Conservation (phyloP, 2,797 vertebrate genomes). For the Etheostoma nigrum region DNA sequence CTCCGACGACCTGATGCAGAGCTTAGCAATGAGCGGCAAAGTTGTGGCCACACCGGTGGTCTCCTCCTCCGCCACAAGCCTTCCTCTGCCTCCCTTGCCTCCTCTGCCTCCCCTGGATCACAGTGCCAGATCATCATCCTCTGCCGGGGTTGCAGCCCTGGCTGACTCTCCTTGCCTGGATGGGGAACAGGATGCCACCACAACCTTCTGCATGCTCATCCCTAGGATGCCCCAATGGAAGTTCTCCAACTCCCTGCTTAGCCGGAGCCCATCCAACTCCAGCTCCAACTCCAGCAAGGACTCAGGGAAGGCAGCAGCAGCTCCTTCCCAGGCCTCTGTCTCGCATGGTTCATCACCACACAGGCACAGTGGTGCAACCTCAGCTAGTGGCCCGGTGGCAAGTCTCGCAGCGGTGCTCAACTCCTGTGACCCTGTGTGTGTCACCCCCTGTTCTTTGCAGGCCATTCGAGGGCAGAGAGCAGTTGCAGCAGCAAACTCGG, state of each 20-base stretch:
- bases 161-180: constrained; percentile 87
- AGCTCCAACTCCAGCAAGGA: constrained; percentile 89
- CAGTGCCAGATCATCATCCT: constrained; percentile 73
- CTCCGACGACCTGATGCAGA: constrained; percentile 90
- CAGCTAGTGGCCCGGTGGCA: constrained; percentile 82
- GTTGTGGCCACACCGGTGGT: constrained; percentile 85
- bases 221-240: constrained; percentile 97
- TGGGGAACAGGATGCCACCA: constrained; percentile 91
- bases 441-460: constrained; percentile 91
- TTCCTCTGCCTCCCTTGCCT: constrained; percentile 83
- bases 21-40: constrained; percentile 90
- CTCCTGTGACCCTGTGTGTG: constrained; percentile 92
- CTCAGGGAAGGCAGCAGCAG: constrained; percentile 76
- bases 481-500: constrained; percentile 54
- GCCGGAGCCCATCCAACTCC: constrained; percentile 90
- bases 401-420: constrained; percentile 90
- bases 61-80: constrained; percentile 79
- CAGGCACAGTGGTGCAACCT: constrained; percentile 54
- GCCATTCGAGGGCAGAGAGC: constrained; percentile 87
- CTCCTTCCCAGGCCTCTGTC: constrained; percentile 66
- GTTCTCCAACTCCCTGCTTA: constrained; percentile 91
- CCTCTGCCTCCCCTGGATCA: constrained; percentile 82
- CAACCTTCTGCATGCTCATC: constrained; percentile 96
- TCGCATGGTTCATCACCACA: constrained; percentile 67
- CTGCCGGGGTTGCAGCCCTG: constrained; percentile 75